These are phyloP conservation scores for Plectropomus leopardus DNA, from an alignment of 2,113 vertebrate species.

Conservation along the genomic window DNA sequence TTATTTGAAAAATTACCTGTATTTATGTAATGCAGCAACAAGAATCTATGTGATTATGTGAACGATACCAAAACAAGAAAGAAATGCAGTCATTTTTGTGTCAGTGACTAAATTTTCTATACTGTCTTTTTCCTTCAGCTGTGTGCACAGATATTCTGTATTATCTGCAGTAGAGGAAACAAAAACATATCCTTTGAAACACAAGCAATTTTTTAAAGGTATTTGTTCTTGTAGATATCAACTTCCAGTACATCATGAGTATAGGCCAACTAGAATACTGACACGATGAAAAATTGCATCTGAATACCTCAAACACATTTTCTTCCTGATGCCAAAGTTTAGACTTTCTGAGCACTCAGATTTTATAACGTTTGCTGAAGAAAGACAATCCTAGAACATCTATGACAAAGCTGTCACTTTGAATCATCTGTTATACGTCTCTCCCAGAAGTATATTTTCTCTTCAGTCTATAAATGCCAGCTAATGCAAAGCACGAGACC, in stretches of 20 bases:
- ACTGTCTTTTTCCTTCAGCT: neutral
- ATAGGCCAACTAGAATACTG: neutral
- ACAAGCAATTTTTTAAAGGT: too few species aligned
- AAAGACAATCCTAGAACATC: conserved; percentile 38
- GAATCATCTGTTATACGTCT: conserved; percentile 26
- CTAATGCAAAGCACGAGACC: conserved; percentile 72
- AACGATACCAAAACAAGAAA: too few species aligned
- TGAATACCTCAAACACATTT: conserved; percentile 7
- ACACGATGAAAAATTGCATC: conserved; percentile 8
- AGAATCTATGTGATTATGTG: neutral
- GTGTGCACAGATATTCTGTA: neutral
- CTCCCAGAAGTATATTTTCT: conserved; percentile 50
- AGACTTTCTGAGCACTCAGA: neutral
- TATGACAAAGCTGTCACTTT: conserved; percentile 34
- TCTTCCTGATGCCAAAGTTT: conserved; percentile 10
- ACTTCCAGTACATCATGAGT: neutral
- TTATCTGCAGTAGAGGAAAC: neutral
- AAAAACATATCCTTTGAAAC: neutral
- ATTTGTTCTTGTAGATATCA: conserved; percentile 6
- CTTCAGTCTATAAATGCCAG: conserved; percentile 72
- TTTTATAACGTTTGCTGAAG: conserved; percentile 1
- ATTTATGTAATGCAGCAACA: neutral
- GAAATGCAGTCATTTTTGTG: too few species aligned
- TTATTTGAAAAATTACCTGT: neutral
- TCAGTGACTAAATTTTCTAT: too few species aligned